Conservation (phyloP, 2,888 invertebrate species). For the Amiota mariae region DNA sequence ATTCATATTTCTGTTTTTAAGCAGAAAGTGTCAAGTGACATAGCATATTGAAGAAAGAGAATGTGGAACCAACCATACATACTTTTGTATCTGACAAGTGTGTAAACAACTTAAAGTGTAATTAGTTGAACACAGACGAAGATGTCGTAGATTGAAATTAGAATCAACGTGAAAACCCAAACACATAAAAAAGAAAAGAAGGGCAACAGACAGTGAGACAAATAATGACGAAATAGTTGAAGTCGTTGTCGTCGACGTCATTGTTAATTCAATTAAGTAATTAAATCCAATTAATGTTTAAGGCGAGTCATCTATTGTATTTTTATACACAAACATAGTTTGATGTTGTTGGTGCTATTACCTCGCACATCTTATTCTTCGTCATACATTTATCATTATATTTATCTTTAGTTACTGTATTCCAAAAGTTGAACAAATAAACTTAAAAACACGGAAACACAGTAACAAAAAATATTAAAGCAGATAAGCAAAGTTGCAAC, state of each 20-base stretch:
- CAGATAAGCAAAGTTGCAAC: too few relatives aligned
- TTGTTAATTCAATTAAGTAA: slow-evolving; percentile 32
- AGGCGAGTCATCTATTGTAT: not conserved
- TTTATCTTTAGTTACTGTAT: too few relatives aligned
- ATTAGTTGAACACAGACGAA: not conserved
- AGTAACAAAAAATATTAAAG: too few relatives aligned
- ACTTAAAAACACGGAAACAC: too few relatives aligned
- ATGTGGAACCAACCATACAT: not conserved
- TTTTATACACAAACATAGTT: too few relatives aligned
- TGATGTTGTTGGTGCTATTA: not conserved
- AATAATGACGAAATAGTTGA: not conserved
- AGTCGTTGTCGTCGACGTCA: slow-evolving; percentile 26
- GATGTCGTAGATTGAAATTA: not conserved
- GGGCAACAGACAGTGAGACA: not conserved
- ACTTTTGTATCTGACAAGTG: too few relatives aligned
- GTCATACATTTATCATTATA: too few relatives aligned
- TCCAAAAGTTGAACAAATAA: too few relatives aligned
- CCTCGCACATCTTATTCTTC: too few relatives aligned
- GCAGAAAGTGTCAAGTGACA: not conserved
- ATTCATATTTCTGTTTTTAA: too few relatives aligned
- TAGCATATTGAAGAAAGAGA: not conserved
- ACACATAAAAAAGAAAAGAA: not conserved
- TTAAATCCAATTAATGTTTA: slow-evolving; percentile 31
- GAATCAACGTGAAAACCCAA: not conserved
- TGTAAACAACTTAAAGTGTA: slow-evolving; percentile 16